Evolutionary conservation across 1,140 invertebrate genomes (phyloP).

Genomic region (Bombus superbus): DNA sequence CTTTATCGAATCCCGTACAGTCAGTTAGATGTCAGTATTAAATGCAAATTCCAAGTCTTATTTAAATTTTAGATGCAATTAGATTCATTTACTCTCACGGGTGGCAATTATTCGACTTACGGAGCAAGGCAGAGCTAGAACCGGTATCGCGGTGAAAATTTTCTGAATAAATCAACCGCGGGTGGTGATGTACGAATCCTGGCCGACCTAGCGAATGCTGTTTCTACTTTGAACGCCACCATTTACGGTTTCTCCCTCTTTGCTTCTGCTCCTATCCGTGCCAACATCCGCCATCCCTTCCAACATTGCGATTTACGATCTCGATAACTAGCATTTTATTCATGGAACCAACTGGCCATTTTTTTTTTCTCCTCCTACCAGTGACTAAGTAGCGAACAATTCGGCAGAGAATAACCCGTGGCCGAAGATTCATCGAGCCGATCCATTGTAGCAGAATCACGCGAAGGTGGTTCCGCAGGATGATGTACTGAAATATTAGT

Average conservation of each 20-base stretch:
- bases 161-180: slow-evolving; percentile 61
- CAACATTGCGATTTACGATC: slow-evolving; percentile 61
- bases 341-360: slow-evolving; percentile 29
- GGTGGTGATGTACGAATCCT: slow-evolving; percentile 55
- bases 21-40: slow-evolving; percentile 76
- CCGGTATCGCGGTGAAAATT: slow-evolving; percentile 61
- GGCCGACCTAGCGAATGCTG: slow-evolving; percentile 35
- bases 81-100: slow-evolving; percentile 76
- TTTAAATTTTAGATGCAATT: slow-evolving; percentile 81
- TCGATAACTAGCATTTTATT: slow-evolving; percentile 66
- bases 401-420: background rate
- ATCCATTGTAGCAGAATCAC: background rate
- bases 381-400: slow-evolving; percentile 30
- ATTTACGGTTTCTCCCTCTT: slow-evolving; percentile 19
- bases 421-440: background rate
- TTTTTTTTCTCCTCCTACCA: background rate
- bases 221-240: slow-evolving; percentile 41
- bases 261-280: background rate
- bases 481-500: background rate
- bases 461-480: background rate
- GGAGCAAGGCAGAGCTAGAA: slow-evolving; percentile 29
- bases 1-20: slow-evolving; percentile 72
- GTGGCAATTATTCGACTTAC: slow-evolving; percentile 74
- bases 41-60: slow-evolving; percentile 75
- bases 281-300: background rate